phyloP scores from a whole-genome alignment of 2,888 invertebrate genomes.

The Drosophila monieri region DNA sequence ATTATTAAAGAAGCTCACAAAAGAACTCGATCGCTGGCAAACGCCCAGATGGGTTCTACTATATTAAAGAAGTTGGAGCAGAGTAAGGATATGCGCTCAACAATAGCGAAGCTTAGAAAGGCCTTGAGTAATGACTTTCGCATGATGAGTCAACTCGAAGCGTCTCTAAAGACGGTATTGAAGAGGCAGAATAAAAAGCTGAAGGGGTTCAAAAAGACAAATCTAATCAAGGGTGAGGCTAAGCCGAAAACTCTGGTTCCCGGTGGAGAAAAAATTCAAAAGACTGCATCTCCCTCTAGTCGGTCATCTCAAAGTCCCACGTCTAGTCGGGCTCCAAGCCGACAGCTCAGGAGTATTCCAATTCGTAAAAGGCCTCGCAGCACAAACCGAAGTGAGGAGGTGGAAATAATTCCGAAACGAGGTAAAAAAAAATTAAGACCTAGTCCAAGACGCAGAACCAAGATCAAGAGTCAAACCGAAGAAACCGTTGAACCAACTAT shows the following conservation, averaged over 20 bases:
- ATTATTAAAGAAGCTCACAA: neutral
- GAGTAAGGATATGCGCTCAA: neutral
- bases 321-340: neutral
- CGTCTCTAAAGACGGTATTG: neutral
- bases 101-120: neutral
- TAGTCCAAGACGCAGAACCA: no score
- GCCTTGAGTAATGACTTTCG: neutral
- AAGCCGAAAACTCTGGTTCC: neutral
- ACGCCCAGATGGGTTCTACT: neutral
- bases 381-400: no score
- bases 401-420: no score
- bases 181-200: neutral
- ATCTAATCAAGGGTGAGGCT: neutral
- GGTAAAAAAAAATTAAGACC: no score
- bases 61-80: neutral
- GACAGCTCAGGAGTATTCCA: no score
- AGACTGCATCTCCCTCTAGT: neutral
- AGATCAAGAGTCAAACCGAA: no score
- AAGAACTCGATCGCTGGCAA: neutral
- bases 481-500: no score
- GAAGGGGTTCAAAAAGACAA: neutral
- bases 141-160: slow-evolving; percentile 1
- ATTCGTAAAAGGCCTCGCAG: no score
- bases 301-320: no score
- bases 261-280: neutral